Evolutionary conservation across 1,140 invertebrate species (phyloP), one percentile per base, ranked within the genome.

Genomic region (Aricia agestis): DNA sequence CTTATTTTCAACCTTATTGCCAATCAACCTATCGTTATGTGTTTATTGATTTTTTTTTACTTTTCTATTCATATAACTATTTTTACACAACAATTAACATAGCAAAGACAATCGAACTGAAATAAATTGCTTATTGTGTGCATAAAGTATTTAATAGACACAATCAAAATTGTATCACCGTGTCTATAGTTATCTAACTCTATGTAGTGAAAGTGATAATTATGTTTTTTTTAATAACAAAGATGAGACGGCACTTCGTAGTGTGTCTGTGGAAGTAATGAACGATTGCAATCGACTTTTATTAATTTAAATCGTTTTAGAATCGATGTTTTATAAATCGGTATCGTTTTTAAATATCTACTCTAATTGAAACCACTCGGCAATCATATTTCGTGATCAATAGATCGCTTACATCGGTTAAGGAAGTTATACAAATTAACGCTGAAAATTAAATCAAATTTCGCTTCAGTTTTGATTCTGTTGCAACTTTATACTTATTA

Each of bases 121-220:
- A 36, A 36, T 9, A 7, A 36, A 36, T 4, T 9, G 36, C 45
- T 52, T 13, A 52, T 52, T 15, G 3, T 13, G 0, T 52, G 11
- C 45, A 52, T 4, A 5, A 13, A 15, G 10, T 52, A 52, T 13
- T 52, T 52, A 52, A 6, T 15, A 66, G 17, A 36, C 5, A 31
- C 11, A 72, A 86, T 84, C 79, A 78, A 86, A 86, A 87, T 83
- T 77, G 77, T 78, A 86, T 76, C 72, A 74, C 81, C 83, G 78
- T 70, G 74, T 83, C 86, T 80, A 78, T 78, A 76, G 82, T 87
- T 89, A 89, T 76, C 83, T 86, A 83, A 89, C 81, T 81, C 79
- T 81, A 85, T 80, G 77, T 82, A 87, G 89, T 90, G 89, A 91
- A 91, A 91, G 89, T 82, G 84, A 89, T 89, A 86, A 86, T 87